These are phyloP conservation scores for Hydraecia micacea DNA, from an alignment of 2,888 invertebrate species.

Conservation along the genomic window DNA sequence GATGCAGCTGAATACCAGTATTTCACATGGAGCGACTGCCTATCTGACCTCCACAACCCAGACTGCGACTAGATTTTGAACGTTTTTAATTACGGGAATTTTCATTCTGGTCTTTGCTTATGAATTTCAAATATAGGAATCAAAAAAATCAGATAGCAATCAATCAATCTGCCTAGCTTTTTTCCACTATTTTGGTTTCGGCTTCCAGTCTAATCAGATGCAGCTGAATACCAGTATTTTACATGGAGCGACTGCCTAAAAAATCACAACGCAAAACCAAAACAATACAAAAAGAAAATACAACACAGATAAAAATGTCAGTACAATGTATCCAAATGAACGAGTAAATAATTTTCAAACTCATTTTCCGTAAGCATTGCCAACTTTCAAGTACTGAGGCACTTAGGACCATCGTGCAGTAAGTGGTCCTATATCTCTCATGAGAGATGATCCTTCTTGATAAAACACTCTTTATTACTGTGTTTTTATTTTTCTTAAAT, in stretches of 20 bases:
- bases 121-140: background rate
- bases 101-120: background rate
- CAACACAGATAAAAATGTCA: background rate
- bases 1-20: too few relatives aligned
- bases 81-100: too few relatives aligned
- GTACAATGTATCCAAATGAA: background rate
- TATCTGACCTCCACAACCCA: too few relatives aligned
- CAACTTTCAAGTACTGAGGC: slow-evolving; percentile 28
- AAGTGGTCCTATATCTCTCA: slow-evolving; percentile 33
- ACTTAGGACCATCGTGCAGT: slow-evolving; percentile 26
- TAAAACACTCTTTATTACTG: slow-evolving; percentile 9
- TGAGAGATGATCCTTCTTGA: slow-evolving; percentile 28
- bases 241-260: background rate
- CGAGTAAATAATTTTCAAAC: slow-evolving; percentile 1
- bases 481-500: slow-evolving; percentile 51
- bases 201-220: background rate
- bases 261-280: background rate
- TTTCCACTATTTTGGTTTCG: background rate
- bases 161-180: background rate
- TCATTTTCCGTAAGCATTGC: slow-evolving; percentile 18
- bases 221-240: background rate
- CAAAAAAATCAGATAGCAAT: background rate
- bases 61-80: too few relatives aligned
- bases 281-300: background rate
- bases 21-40: too few relatives aligned